Evolutionary conservation across 2,113 vertebrate genomes (phyloP), one percentile per base, ranked within the genome.

Genomic region (Plestiodon gilberti): DNA sequence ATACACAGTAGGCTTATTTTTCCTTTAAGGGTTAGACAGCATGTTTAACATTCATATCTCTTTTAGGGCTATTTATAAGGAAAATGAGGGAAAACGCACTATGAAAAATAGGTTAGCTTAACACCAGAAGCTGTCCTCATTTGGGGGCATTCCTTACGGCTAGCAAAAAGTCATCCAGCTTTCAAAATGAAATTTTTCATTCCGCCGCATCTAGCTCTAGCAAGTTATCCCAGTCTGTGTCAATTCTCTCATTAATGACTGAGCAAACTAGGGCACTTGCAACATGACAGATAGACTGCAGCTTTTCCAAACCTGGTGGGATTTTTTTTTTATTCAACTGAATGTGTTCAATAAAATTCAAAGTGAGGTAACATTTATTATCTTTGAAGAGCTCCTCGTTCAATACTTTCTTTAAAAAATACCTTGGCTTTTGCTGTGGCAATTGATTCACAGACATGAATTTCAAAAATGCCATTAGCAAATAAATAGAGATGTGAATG

Each of bases 181-280:
- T 93, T 88, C 82, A 84, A 88, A 93, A 91, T 70, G 61, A 92
- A 81, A 69, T 83, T 93, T 92, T 91, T 91, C 87, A 90, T 83
- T 91, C 84, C 88, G 14, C 14, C 71, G 81, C 10, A 1, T 57
- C 14, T 1, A 82, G 82, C 89, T 84, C 71, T 75, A 78, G 83
- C 69, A 67, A 90, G 88, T 62, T 55, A 87, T 52, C 87, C 43
- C 69, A 89, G 52, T 6, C 74, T 73, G 8, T 87, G 70, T 89
- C 92, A 88, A 35, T 87, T 93, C 79, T 90, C 65, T 85, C 48
- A 69, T 64, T 77, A 91, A 88, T 48, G 91, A 74, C 9, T 74
- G 33, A 90, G 25, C n/a, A 90, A 85, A 91, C 73, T 86, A 78
- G 61, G 86, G 73, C 80, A 88, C 87, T 89, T 74, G 81, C 79